Conservation (phyloP, 1,140 invertebrate genomes). For the Leptinotarsa defecta region DNA sequence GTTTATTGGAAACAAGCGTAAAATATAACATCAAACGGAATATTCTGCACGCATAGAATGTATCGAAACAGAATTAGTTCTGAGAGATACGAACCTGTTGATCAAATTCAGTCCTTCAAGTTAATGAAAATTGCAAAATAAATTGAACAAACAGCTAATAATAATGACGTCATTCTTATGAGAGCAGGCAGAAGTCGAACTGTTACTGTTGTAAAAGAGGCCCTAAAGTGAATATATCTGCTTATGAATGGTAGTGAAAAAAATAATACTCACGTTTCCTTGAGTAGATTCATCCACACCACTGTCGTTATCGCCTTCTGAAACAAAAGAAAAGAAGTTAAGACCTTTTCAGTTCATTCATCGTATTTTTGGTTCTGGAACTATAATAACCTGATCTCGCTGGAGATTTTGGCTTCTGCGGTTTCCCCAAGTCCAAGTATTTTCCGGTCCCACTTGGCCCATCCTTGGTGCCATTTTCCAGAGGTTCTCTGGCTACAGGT, state of each 20-base stretch:
- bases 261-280: conserved; percentile 67
- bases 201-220: too few relatives aligned
- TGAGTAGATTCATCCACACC: conserved; percentile 77
- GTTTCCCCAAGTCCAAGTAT: conserved; percentile 25
- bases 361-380: not conserved
- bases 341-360: not conserved
- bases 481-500: not conserved
- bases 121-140: too few relatives aligned
- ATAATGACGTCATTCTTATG: too few relatives aligned
- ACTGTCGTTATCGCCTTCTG: conserved; percentile 80
- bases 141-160: too few relatives aligned
- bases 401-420: conserved; percentile 32
- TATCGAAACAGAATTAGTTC: too few relatives aligned
- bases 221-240: too few relatives aligned
- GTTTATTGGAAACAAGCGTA: too few relatives aligned
- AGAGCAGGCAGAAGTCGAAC: too few relatives aligned
- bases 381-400: conserved; percentile 42
- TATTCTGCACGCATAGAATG: too few relatives aligned
- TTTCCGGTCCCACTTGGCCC: not conserved
- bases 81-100: too few relatives aligned
- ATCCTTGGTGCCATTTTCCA: conserved; percentile 22
- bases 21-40: too few relatives aligned
- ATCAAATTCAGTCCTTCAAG: too few relatives aligned
- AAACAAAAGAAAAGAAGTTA: conserved; percentile 53
- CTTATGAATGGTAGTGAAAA: not conserved